Base-by-base conservation (phyloP, 2,797 vertebrate species). In the Crocodylus rhombifer region DNA sequence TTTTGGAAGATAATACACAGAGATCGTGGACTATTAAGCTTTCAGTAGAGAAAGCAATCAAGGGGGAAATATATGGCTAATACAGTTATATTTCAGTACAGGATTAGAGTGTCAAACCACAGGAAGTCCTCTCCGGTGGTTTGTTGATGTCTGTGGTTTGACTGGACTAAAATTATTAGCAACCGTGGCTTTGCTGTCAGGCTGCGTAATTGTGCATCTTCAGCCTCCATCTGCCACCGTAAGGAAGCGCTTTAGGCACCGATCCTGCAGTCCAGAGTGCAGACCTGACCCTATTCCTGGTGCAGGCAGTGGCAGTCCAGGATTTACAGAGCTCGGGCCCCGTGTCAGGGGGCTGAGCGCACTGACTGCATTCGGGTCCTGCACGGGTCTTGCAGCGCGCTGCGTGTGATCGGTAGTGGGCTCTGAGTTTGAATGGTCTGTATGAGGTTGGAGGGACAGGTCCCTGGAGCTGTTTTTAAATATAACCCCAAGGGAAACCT, bases 61-160 rank as follows among this genome's bases (percentile, higher is more conserved):
- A 94, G 92, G 85, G 65, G 26, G 33, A 91, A 94, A 89, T 75
- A 36, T 78, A 79, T 85, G 20, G 78, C 76, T 78, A 82, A 79
- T 5, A 62, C 73, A 82, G 94, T 82, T 36, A 42, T 17, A 51
- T 80, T 90, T 88, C 94, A 75, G 85, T 81, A 12, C 94, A 91
- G 82, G 69, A 80, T 42, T 69, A 25, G 2, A 18, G 92, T 73
- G 95, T 87, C 89, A 89, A 75, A 91, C 83, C 93, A 86, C 95
- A 95, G 95, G 91, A 94, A 93, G 79, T 25, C 90, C 89, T 80
- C 94, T 84, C 85, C 78, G 63, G 86, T 57, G 89, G 62, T 94
- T 96, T 94, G 89, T 88, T 95, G 85, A 82, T 76, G 90, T 84
- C 96, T 91, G 93, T 88, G 95, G 67, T 77, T 78, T 90, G 89